A percentile compares a stretch with the other conserved stretches of the same genome.
These are phyloP conservation scores for Pipra filicauda DNA, from an alignment of 2,113 vertebrate species.

Conservation along the genomic window DNA sequence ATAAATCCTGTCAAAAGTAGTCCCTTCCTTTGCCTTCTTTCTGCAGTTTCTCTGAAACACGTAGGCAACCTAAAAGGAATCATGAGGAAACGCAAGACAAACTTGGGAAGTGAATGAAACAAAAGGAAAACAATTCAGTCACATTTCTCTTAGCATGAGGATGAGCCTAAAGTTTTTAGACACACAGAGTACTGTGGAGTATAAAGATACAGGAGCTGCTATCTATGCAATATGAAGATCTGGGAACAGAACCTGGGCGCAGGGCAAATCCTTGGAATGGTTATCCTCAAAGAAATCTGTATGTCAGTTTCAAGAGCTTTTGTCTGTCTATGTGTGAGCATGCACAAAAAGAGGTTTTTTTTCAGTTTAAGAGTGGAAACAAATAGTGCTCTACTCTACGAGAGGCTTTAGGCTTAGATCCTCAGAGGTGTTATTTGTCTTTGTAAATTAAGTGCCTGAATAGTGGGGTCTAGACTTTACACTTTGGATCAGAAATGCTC, in stretches of 20 bases:
- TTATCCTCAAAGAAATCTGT: neutral
- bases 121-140: neutral
- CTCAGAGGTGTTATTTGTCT: neutral
- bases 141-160: neutral
- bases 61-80: neutral
- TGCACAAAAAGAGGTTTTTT: neutral
- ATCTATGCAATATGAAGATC: neutral
- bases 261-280: neutral
- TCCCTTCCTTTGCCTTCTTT: neutral
- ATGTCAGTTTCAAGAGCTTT: neutral
- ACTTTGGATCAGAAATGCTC: neutral
- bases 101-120: neutral
- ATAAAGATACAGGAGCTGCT: neutral
- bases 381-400: neutral
- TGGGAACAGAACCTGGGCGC: neutral
- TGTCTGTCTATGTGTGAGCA: neutral
- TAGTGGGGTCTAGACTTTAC: neutral
- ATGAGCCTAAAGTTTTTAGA: neutral
- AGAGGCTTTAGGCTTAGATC: neutral
- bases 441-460: neutral
- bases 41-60: neutral
- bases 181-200: neutral
- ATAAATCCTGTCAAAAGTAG: neutral
- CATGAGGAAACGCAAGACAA: neutral
- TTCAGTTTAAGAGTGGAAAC: neutral